phyloP scores from a whole-genome alignment of 2,888 invertebrate species.

The Drosophila peninsularis region DNA sequence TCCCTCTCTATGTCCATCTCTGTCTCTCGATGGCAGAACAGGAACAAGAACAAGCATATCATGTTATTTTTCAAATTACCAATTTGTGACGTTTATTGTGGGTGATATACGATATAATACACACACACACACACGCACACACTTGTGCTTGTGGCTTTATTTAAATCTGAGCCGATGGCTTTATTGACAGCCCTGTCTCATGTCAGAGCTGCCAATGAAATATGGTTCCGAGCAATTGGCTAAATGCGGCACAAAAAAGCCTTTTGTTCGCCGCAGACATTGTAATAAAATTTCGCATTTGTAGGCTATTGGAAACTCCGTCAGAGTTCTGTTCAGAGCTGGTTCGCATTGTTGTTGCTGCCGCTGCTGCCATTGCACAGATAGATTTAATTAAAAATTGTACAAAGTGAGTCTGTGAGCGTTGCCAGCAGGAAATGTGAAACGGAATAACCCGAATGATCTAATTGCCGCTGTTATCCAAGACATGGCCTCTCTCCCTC shows the following conservation, averaged over 20 bases:
- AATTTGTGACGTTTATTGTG: slow-evolving; percentile 75
- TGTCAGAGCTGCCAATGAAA: slow-evolving; percentile 70
- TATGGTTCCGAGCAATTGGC: slow-evolving; percentile 59
- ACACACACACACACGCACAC: slow-evolving; percentile 15
- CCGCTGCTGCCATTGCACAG: slow-evolving; percentile 25
- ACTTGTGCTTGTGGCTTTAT: slow-evolving; percentile 33
- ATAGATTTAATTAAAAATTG: slow-evolving; percentile 73
- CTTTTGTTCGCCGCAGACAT: slow-evolving; percentile 62
- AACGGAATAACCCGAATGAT: slow-evolving; percentile 82
- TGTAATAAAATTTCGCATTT: slow-evolving; percentile 51
- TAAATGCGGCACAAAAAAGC: slow-evolving; percentile 50
- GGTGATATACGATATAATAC: slow-evolving; percentile 44
- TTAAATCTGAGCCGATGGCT: slow-evolving; percentile 60
- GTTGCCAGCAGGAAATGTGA: slow-evolving; percentile 62
- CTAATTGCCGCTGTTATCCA: slow-evolving; percentile 70
- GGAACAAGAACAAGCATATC: slow-evolving; percentile 49
- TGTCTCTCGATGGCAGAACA: slow-evolving; percentile 13
- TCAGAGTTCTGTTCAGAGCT: slow-evolving; percentile 44
- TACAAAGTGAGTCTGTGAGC: slow-evolving; percentile 62
- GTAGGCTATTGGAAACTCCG: slow-evolving; percentile 72
- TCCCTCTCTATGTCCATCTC: not conserved
- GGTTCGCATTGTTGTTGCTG: slow-evolving; percentile 34
- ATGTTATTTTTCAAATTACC: slow-evolving; percentile 62
- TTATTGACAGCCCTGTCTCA: slow-evolving; percentile 71
- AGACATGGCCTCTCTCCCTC: slow-evolving; percentile 10